Evolutionary conservation across 2,888 invertebrate genomes (phyloP).

Genomic region (Melolontha melolontha): DNA sequence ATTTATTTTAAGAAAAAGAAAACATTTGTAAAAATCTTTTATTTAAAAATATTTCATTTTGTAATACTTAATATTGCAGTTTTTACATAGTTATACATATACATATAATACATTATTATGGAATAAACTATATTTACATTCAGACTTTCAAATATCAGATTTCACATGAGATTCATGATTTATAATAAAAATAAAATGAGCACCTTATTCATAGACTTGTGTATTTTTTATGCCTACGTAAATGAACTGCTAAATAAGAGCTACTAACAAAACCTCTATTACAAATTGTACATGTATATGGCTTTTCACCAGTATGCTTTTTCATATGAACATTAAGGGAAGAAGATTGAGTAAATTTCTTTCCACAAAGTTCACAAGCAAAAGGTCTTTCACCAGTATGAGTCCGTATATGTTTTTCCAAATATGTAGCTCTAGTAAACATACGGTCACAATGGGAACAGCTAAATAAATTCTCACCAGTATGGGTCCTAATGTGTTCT

Average conservation of each 20-base stretch:
- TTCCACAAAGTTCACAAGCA: conserved; percentile 59
- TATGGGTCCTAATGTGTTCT: conserved; percentile 58
- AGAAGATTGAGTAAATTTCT: conserved; percentile 62
- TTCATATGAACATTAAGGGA: conserved; percentile 61
- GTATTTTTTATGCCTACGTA: conserved; percentile 61
- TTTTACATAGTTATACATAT: too few species aligned
- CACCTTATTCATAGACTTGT: conserved; percentile 55
- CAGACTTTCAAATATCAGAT: not conserved
- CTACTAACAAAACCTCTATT: conserved; percentile 61
- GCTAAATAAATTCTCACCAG: conserved; percentile 63
- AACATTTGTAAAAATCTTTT: too few species aligned
- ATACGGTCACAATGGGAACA: conserved; percentile 64
- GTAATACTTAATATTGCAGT: too few species aligned
- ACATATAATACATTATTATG: not conserved
- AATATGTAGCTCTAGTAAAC: conserved; percentile 69
- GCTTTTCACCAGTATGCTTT: conserved; percentile 62
- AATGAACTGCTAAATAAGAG: conserved; percentile 60
- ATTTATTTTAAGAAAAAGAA: too few species aligned
- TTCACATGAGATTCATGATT: not conserved
- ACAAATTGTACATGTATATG: conserved; percentile 60
- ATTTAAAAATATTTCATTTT: too few species aligned
- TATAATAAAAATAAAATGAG: conserved; percentile 1
- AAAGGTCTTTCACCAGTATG: conserved; percentile 67
- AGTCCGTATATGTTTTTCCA: conserved; percentile 67
- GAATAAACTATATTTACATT: not conserved